Evolutionary conservation across 2,888 invertebrate genomes (phyloP).

Genomic region (Melinopterus prodromus): DNA sequence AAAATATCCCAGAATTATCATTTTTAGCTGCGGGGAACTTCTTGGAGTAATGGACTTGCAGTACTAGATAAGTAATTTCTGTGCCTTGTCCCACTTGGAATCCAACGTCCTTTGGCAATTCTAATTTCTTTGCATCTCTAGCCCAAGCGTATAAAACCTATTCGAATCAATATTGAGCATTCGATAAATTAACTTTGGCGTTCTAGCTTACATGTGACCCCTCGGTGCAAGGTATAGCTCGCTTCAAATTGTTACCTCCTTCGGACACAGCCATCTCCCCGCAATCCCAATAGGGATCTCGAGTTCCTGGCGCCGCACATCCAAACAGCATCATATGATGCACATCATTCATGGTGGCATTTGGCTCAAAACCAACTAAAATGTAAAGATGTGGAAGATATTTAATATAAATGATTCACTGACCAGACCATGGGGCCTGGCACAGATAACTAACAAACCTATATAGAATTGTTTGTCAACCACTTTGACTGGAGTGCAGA

Average conservation of each 20-base stretch:
- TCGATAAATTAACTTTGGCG: no score
- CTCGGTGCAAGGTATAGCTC: constrained; percentile 78
- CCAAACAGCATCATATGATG: constrained; percentile 96
- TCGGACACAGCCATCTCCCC: constrained; percentile 84
- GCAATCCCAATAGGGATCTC: constrained; percentile 84
- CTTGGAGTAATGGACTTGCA: constrained; percentile 76
- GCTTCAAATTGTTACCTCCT: constrained; percentile 58
- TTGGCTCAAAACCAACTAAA: constrained; percentile 90
- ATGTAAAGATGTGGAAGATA: constrained; percentile 40
- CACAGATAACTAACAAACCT: constrained; percentile 61
- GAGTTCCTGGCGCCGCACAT: constrained; percentile 80
- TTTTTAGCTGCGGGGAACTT: constrained; percentile 67
- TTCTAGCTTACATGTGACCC: constrained; percentile 75
- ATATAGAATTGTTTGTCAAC: constrained; percentile 83
- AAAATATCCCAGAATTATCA: constrained; percentile 85
- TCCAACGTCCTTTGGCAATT: constrained; percentile 86
- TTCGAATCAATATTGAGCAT: constrained; percentile 40
- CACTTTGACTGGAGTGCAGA: constrained; percentile 90
- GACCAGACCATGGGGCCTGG: background rate
- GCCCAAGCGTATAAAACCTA: constrained; percentile 96
- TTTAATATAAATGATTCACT: background rate
- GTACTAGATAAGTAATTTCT: constrained; percentile 85
- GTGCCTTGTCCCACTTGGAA: constrained; percentile 90
- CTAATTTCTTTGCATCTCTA: constrained; percentile 83
- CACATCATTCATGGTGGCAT: constrained; percentile 88